These are phyloP conservation scores for Brienomyrus brachyistius DNA, from an alignment of 2,113 vertebrate species.

Conservation along the genomic window DNA sequence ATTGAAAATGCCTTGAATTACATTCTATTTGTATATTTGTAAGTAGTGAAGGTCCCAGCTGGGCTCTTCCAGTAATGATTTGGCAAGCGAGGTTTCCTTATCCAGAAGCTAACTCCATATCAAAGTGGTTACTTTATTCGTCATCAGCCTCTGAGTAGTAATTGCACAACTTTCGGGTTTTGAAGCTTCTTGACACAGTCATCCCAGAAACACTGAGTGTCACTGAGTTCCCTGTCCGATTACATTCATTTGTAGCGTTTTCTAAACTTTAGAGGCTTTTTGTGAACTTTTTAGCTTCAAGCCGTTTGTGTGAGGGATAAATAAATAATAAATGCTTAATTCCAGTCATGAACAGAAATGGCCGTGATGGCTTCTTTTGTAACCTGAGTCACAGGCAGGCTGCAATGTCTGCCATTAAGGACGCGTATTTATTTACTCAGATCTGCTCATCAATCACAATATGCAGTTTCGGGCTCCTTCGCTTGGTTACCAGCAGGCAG, in stretches of 20 bases:
- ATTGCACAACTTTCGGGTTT: background rate
- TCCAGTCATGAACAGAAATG: background rate
- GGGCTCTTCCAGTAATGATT: background rate
- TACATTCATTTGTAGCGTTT: background rate
- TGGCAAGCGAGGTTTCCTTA: background rate
- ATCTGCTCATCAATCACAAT: conserved; percentile 10
- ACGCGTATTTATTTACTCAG: background rate
- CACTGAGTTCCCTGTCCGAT: background rate
- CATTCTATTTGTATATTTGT: background rate
- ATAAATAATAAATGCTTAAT: background rate
- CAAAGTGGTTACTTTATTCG: background rate
- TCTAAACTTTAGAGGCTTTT: background rate
- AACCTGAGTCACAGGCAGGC: background rate
- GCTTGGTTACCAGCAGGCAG: background rate
- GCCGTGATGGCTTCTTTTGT: background rate
- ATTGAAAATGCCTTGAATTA: background rate
- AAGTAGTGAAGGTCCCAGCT: background rate
- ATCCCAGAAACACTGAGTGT: background rate
- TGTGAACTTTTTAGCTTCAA: background rate
- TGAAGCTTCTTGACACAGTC: background rate
- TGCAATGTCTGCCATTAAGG: background rate
- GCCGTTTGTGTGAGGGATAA: background rate
- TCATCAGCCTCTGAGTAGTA: background rate
- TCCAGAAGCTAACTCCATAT: background rate
- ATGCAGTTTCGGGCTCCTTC: background rate